Percentiles rank a stretch among this genome's conserved stretches.
These are phyloP conservation scores for Ictalurus punctatus DNA, from an alignment of 2,113 vertebrate genomes.

Conservation along the genomic window DNA sequence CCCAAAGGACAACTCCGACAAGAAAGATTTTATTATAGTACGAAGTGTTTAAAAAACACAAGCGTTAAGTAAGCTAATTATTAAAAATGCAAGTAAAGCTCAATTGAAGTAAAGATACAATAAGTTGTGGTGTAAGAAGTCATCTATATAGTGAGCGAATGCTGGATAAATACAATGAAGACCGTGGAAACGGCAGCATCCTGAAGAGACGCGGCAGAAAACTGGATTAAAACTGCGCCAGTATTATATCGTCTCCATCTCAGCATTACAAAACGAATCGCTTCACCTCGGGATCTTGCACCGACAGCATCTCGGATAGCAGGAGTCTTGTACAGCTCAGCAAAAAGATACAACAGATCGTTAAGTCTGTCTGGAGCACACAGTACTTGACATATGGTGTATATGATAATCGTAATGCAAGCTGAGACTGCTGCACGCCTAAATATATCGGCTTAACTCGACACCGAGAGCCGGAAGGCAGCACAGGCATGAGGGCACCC, in stretches of 20 bases:
- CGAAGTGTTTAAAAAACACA: too few relatives aligned
- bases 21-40: not conserved
- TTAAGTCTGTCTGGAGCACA: slow-evolving; percentile 19
- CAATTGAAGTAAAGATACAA: not conserved
- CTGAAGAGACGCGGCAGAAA: not conserved
- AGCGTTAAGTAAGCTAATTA: not conserved
- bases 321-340: slow-evolving; percentile 7
- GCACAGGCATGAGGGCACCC: not conserved
- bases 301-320: slow-evolving; percentile 17
- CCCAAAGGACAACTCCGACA: too few relatives aligned
- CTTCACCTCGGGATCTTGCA: slow-evolving; percentile 9
- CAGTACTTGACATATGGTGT: slow-evolving; percentile 41
- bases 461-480: not conserved
- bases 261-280: not conserved
- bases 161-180: not conserved
- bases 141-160: not conserved
- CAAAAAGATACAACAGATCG: slow-evolving; percentile 24
- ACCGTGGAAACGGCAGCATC: not conserved
- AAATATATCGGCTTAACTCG: not conserved
- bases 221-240: not conserved
- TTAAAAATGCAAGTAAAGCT: not conserved
- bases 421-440: not conserved
- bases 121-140: not conserved
- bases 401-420: slow-evolving; percentile 33
- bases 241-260: not conserved